These are phyloP conservation scores for Holacanthus passer DNA, from an alignment of 2,113 vertebrate species.

Conservation along the genomic window DNA sequence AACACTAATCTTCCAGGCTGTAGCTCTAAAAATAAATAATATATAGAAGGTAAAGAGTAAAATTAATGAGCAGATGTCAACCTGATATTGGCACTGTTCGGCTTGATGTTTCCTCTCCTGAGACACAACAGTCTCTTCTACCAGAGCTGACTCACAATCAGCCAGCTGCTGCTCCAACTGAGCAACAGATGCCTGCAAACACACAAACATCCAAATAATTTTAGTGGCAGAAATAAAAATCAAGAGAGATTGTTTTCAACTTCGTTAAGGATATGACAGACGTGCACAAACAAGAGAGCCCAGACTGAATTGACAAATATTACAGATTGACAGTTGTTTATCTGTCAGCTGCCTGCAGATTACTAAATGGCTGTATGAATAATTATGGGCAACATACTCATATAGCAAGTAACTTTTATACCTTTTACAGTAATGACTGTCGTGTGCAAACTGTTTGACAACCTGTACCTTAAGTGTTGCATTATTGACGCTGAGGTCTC, in stretches of 20 bases:
- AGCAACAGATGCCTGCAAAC: slow-evolving; percentile 80
- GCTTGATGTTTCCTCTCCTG: slow-evolving; percentile 81
- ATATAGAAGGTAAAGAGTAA: not conserved
- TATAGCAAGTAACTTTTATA: too few species aligned
- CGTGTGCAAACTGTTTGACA: not conserved
- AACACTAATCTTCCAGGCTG: not conserved
- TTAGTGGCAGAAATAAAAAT: not conserved
- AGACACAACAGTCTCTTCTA: slow-evolving; percentile 80
- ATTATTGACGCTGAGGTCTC: slow-evolving; percentile 84
- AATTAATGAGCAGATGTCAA: slow-evolving; percentile 45
- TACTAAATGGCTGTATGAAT: not conserved
- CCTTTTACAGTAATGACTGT: slow-evolving; percentile 9
- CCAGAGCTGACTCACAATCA: slow-evolving; percentile 81
- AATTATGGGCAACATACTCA: too few species aligned
- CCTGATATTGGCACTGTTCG: slow-evolving; percentile 85
- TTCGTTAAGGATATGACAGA: not conserved
- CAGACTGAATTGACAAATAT: not conserved
- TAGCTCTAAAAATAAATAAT: not conserved
- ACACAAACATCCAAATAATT: not conserved
- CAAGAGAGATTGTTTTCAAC: not conserved
- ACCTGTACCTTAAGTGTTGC: slow-evolving; percentile 86
- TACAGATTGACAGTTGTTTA: not conserved
- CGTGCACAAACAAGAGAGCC: not conserved
- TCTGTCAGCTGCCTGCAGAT: not conserved
- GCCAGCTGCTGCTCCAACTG: slow-evolving; percentile 79